Evolutionary conservation across 2,888 invertebrate species (phyloP).

Genomic region (Scaptomyza reducta): DNA sequence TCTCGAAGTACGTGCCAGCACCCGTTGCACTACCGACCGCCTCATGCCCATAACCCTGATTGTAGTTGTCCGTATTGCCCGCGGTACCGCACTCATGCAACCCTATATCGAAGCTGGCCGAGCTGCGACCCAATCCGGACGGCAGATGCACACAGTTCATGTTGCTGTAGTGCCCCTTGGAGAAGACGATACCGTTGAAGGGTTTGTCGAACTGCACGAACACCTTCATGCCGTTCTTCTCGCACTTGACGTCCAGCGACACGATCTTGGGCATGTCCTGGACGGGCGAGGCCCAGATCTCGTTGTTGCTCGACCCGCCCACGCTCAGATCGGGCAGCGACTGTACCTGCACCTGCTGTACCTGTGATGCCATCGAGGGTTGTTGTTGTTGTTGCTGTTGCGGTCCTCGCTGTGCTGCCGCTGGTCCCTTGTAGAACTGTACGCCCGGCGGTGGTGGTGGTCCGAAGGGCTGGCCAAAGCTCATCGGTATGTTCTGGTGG

Average conservation of each 20-base stretch:
- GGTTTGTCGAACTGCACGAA: slow-evolving; percentile 97
- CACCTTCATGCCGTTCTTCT: slow-evolving; percentile 96
- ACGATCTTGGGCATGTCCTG: slow-evolving; percentile 97
- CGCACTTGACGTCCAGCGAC: slow-evolving; percentile 96
- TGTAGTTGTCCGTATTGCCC: slow-evolving; percentile 95
- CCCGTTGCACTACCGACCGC: slow-evolving; percentile 86
- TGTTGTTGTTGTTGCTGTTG: slow-evolving; percentile 52
- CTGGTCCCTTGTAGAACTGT: slow-evolving; percentile 89
- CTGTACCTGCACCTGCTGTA: slow-evolving; percentile 60
- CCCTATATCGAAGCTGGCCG: slow-evolving; percentile 95
- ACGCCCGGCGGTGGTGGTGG: slow-evolving; percentile 84
- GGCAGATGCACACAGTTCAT: slow-evolving; percentile 96
- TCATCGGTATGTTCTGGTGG: slow-evolving; percentile 84
- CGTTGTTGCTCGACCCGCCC: slow-evolving; percentile 86
- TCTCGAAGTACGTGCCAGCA: slow-evolving; percentile 96
- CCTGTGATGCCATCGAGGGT: slow-evolving; percentile 56
- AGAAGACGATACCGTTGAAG: slow-evolving; percentile 97
- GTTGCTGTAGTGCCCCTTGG: slow-evolving; percentile 96
- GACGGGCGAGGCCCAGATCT: slow-evolving; percentile 93
- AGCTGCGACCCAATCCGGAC: slow-evolving; percentile 93
- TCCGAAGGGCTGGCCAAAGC: slow-evolving; percentile 85
- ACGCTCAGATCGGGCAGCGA: slow-evolving; percentile 81
- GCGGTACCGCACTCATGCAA: slow-evolving; percentile 96
- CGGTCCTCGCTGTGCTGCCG: slow-evolving; percentile 83
- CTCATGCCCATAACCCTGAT: slow-evolving; percentile 93